Percentiles rank a stretch among this genome's conserved stretches.
phyloP scores from a whole-genome alignment of 2,113 vertebrate genomes.

The Phainopepla nitens region DNA sequence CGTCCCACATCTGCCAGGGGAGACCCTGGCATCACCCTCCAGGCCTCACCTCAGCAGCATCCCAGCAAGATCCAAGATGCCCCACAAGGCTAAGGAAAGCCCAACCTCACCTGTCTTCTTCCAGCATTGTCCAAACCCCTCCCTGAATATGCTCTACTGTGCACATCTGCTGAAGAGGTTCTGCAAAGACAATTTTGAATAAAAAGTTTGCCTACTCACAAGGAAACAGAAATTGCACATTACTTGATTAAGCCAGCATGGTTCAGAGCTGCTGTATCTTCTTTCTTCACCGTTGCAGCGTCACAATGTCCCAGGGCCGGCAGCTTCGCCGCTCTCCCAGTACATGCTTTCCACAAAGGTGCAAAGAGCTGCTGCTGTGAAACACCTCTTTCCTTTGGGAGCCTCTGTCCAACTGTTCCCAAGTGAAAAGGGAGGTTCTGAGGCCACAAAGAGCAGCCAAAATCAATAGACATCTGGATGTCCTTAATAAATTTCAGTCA shows the following conservation, averaged over 20 bases:
- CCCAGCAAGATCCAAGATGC: background rate
- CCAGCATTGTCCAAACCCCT: background rate
- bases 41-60: background rate
- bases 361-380: background rate
- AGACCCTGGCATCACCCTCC: background rate
- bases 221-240: background rate
- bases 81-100: background rate
- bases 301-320: accelerated
- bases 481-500: background rate
- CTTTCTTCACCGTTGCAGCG: background rate
- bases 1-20: no score
- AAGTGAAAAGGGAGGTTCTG: background rate
- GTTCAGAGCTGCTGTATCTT: background rate
- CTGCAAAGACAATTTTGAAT: background rate
- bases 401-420: background rate
- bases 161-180: background rate
- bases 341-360: background rate
- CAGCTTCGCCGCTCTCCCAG: background rate
- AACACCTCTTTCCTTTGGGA: accelerated
- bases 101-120: accelerated
- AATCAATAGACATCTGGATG: background rate
- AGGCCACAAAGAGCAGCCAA: background rate
- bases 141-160: accelerated
- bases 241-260: background rate
- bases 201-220: background rate